phyloP scores from a whole-genome alignment of 2,113 vertebrate species.

The Ictalurus punctatus region DNA sequence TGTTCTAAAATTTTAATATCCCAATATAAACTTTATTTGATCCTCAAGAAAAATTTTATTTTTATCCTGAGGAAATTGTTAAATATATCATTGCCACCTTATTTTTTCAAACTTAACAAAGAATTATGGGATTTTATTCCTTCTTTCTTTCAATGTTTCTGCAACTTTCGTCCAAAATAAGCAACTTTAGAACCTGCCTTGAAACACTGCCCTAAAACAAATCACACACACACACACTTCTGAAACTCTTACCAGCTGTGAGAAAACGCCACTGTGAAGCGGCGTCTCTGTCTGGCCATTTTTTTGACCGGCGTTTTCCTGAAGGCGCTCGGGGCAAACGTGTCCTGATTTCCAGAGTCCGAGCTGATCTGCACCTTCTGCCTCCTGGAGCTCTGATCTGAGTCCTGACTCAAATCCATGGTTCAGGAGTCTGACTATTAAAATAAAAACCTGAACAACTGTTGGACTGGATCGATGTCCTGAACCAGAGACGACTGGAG shows the following conservation, averaged over 20 bases:
- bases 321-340: conserved; percentile 81
- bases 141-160: no score
- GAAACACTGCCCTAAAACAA: neutral
- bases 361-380: conserved; percentile 82
- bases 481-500: neutral
- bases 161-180: neutral
- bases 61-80: neutral
- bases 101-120: no score
- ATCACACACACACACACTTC: conserved; percentile 8
- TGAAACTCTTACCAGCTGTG: conserved; percentile 81
- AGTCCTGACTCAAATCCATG: conserved; percentile 37
- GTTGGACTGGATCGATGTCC: neutral
- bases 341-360: conserved; percentile 78
- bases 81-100: no score
- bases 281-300: conserved; percentile 82
- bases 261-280: conserved; percentile 87
- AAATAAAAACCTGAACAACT: neutral
- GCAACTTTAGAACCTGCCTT: neutral
- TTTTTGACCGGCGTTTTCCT: conserved; percentile 87
- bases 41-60: neutral
- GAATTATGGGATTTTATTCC: no score
- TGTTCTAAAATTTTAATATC: neutral
- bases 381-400: conserved; percentile 69
- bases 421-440: neutral
- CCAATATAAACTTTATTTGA: neutral